These are phyloP conservation scores for Lagria hirta DNA, from an alignment of 2,888 invertebrate genomes.

Conservation along the genomic window DNA sequence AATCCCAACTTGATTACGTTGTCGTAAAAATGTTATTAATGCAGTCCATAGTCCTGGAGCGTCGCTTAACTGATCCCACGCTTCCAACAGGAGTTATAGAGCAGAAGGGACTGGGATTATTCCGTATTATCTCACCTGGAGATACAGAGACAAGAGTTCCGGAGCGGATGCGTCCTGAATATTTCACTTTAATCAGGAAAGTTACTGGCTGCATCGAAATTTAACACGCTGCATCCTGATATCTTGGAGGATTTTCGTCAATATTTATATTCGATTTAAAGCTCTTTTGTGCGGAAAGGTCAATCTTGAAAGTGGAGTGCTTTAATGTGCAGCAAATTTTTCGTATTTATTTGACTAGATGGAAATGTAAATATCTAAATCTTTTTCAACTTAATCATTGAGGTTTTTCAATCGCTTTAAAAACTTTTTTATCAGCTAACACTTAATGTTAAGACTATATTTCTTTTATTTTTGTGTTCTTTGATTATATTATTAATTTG, in stretches of 20 bases:
- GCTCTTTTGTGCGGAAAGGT: constrained; percentile 3
- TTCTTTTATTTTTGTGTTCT: no score
- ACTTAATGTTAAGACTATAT: no score
- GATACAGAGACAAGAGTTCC: constrained; percentile 21
- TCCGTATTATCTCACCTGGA: constrained; percentile 22
- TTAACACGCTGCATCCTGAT: not conserved
- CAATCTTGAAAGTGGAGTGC: not conserved
- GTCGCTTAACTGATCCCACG: constrained; percentile 17
- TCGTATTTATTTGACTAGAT: constrained; percentile 9
- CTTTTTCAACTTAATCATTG: no score
- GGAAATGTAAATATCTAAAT: no score
- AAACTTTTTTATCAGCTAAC: no score
- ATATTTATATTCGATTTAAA: constrained; percentile 13
- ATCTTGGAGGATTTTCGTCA: not conserved
- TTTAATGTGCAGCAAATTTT: constrained; percentile 5
- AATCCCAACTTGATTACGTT: no score
- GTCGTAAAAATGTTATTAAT: constrained; percentile 13
- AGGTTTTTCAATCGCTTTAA: no score
- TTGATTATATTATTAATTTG: no score
- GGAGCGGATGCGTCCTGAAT: constrained; percentile 17
- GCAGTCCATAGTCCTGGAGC: constrained; percentile 12
- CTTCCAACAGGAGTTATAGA: constrained; percentile 12
- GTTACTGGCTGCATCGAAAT: not conserved
- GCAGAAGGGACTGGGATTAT: constrained; percentile 21
- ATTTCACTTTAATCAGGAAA: constrained; percentile 19